Conservation (phyloP, 1,140 invertebrate species). For the Agraylea sexmaculata region DNA sequence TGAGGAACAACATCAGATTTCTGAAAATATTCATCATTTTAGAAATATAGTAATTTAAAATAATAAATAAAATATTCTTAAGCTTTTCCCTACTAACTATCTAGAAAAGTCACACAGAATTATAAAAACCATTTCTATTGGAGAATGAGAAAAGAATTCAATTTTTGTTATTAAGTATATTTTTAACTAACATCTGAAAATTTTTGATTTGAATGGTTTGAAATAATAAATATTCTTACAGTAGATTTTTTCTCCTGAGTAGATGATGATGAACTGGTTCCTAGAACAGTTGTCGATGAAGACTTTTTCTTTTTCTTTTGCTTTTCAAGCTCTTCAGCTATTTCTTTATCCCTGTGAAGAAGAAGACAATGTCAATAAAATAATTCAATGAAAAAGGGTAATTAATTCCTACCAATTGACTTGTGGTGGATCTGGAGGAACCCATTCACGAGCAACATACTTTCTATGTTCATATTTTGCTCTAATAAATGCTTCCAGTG, state of each 20-base stretch:
- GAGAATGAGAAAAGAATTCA: not conserved
- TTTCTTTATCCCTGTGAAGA: slow-evolving; percentile 61
- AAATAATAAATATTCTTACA: slow-evolving; percentile 24
- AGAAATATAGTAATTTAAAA: slow-evolving; percentile 1
- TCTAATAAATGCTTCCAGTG: slow-evolving; percentile 87
- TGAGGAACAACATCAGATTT: slow-evolving; percentile 37
- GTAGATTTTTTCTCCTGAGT: slow-evolving; percentile 35
- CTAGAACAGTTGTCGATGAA: slow-evolving; percentile 36
- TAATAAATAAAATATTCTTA: slow-evolving; percentile 4
- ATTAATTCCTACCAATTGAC: slow-evolving; percentile 48
- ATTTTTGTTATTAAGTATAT: not conserved
- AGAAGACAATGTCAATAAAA: slow-evolving; percentile 1
- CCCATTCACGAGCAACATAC: slow-evolving; percentile 94
- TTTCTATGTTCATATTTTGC: slow-evolving; percentile 98
- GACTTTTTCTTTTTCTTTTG: slow-evolving; percentile 70
- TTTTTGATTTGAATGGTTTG: not conserved
- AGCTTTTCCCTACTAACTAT: slow-evolving; percentile 3
- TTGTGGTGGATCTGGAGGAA: slow-evolving; percentile 72
- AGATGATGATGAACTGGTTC: slow-evolving; percentile 28
- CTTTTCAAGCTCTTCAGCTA: slow-evolving; percentile 74
- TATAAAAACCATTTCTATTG: no score
- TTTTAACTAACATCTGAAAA: not conserved
- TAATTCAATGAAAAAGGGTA: slow-evolving; percentile 8
- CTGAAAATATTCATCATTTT: slow-evolving; percentile 24
- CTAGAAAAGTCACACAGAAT: not conserved